A percentile compares a stretch with the other conserved stretches of the same genome.
These are phyloP conservation scores for Odontocolon sp. DNA, from an alignment of 2,888 invertebrate species.

Conservation along the genomic window DNA sequence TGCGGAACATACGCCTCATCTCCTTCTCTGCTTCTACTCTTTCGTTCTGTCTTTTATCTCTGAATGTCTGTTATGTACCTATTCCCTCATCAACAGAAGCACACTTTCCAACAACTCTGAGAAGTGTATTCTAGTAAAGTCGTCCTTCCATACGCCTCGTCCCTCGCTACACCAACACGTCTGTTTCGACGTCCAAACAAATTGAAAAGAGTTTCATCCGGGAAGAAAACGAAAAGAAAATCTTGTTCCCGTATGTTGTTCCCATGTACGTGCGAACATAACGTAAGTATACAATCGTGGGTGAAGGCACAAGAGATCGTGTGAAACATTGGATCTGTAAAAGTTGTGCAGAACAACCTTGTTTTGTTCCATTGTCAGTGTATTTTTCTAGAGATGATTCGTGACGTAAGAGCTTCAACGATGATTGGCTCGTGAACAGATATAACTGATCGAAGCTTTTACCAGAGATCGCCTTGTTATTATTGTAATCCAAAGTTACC, in stretches of 20 bases:
- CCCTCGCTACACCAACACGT: constrained; percentile 22
- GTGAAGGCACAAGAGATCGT: constrained; percentile 29
- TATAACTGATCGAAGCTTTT: neutral
- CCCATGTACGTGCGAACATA: constrained; percentile 19
- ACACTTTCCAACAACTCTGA: constrained; percentile 39
- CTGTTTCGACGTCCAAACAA: constrained; percentile 56
- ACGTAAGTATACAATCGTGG: constrained; percentile 3
- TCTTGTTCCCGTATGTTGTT: neutral
- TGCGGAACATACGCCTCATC: constrained; percentile 14
- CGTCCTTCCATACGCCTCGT: too few relatives aligned
- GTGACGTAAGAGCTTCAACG: neutral
- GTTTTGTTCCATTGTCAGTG: neutral
- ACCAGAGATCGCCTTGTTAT: neutral
- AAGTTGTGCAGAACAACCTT: too few relatives aligned
- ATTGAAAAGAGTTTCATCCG: constrained; percentile 37
- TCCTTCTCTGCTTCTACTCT: constrained; percentile 27
- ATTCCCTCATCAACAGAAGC: constrained; percentile 22
- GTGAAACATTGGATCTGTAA: constrained; percentile 20
- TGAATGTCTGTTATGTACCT: neutral
- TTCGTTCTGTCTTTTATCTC: constrained; percentile 22
- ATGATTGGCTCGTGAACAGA: neutral
- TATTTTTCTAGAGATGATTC: neutral
- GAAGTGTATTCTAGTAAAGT: constrained; percentile 47
- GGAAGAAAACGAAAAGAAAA: neutral
- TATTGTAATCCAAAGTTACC: too few relatives aligned